Conservation (phyloP, 2,888 invertebrate genomes). For the Chesias legatella region DNA sequence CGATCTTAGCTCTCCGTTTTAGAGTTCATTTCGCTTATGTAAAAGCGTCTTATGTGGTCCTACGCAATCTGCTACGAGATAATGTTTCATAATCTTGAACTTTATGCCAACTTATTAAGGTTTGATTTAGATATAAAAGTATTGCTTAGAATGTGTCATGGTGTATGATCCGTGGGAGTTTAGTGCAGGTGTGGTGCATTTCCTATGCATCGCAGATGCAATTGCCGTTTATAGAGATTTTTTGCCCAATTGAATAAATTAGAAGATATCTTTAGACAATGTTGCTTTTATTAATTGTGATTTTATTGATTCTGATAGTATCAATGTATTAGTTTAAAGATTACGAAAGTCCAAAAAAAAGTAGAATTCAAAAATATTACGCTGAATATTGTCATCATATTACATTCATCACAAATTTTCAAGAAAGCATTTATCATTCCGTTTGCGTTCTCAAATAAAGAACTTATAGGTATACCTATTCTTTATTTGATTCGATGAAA, state of each 20-base stretch:
- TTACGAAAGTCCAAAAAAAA: too few relatives aligned
- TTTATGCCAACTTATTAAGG: constrained; percentile 10
- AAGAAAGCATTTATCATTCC: too few relatives aligned
- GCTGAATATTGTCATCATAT: too few relatives aligned
- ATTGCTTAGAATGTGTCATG: constrained; percentile 15
- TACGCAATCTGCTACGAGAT: constrained; percentile 8
- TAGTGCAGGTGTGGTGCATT: constrained; percentile 66
- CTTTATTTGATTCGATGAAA: too few relatives aligned
- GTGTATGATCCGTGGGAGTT: constrained; percentile 66
- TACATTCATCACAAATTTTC: too few relatives aligned
- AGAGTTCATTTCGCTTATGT: not conserved
- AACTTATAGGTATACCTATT: too few relatives aligned
- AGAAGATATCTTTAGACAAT: not conserved
- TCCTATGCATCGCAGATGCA: constrained; percentile 67
- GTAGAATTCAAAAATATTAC: too few relatives aligned
- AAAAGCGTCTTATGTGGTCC: constrained; percentile 4
- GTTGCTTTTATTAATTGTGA: too few relatives aligned
- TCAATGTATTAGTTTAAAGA: too few relatives aligned
- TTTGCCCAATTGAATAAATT: constrained; percentile 14
- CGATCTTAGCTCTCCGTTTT: too few relatives aligned
- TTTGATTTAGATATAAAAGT: constrained; percentile 1
- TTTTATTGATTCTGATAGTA: too few relatives aligned
- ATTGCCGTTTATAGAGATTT: constrained; percentile 31
- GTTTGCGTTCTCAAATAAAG: too few relatives aligned
- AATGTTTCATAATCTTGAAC: not conserved